Evolutionary conservation across 92 coral and sea anemone species (phyloP).

Genomic region (Zoanthus solanderi): DNA sequence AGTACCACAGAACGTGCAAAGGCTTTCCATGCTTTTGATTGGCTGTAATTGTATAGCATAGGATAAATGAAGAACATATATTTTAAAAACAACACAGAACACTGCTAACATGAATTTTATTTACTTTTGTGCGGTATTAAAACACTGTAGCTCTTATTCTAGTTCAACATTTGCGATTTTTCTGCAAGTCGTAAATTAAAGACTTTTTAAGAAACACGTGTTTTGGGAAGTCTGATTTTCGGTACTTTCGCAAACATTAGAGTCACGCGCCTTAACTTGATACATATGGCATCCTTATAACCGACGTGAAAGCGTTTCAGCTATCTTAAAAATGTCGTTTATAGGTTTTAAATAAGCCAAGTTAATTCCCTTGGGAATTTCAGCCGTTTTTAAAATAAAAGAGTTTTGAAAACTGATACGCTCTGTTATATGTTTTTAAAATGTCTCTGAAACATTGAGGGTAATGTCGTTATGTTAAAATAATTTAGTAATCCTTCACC

Average conservation of each 20-base stretch:
- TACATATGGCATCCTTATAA: not conserved
- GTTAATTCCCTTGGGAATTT: constrained; percentile 36
- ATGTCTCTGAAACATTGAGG: not conserved
- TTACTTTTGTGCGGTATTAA: too few species aligned
- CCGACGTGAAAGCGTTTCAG: not conserved
- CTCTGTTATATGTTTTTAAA: not conserved
- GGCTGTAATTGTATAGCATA: too few species aligned
- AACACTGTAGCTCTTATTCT: too few species aligned
- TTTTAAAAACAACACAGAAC: too few species aligned
- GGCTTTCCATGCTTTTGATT: too few species aligned
- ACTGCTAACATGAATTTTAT: too few species aligned
- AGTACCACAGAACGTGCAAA: too few species aligned
- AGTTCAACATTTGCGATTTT: too few species aligned
- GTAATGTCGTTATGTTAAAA: not conserved
- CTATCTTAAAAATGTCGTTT: not conserved
- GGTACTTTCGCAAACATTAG: not conserved
- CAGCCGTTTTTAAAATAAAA: not conserved
- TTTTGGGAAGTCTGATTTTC: too few species aligned
- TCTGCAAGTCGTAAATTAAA: too few species aligned
- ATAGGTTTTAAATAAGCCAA: not conserved
- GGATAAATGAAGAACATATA: too few species aligned
- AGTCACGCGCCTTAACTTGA: not conserved
- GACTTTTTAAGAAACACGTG: too few species aligned
- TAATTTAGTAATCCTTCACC: not conserved
- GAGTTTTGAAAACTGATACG: constrained; percentile 3